Evolutionary conservation across 2,797 vertebrate species (phyloP).

Genomic region (Xiphorhynchus erythropygius): DNA sequence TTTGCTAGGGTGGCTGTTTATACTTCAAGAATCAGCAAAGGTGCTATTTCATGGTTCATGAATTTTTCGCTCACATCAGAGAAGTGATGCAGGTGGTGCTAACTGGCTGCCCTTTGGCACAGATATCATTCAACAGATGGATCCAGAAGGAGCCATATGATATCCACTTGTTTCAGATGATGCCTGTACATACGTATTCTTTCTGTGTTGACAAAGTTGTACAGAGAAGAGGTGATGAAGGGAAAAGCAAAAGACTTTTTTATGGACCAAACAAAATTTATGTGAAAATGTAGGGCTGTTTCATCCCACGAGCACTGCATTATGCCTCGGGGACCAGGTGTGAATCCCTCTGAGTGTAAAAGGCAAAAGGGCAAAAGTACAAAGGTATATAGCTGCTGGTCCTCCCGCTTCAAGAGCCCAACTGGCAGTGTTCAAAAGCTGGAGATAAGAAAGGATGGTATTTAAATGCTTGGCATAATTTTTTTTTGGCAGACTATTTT

Average conservation of each 20-base stretch:
- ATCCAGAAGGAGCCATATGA: background rate
- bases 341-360: background rate
- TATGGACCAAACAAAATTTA: background rate
- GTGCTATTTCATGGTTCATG: background rate
- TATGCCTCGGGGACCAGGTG: background rate
- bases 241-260: background rate
- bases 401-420: background rate
- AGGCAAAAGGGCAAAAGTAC: background rate
- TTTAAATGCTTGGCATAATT: background rate
- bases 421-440: background rate
- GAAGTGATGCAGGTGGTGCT: background rate
- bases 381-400: too few relatives aligned
- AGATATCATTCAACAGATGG: background rate
- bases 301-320: background rate
- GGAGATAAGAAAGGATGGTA: background rate
- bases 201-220: background rate
- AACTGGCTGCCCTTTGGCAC: background rate
- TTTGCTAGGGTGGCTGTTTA: background rate
- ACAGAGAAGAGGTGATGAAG: background rate
- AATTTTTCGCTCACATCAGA: background rate
- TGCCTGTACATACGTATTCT: background rate
- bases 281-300: background rate
- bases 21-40: background rate
- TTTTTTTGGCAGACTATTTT: accelerated
- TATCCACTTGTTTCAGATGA: background rate